A percentile compares a stretch with the other conserved stretches of the same genome.
These are phyloP conservation scores for Scolopax bukidnonensis DNA, from an alignment of 2,797 vertebrate species.

Conservation along the genomic window DNA sequence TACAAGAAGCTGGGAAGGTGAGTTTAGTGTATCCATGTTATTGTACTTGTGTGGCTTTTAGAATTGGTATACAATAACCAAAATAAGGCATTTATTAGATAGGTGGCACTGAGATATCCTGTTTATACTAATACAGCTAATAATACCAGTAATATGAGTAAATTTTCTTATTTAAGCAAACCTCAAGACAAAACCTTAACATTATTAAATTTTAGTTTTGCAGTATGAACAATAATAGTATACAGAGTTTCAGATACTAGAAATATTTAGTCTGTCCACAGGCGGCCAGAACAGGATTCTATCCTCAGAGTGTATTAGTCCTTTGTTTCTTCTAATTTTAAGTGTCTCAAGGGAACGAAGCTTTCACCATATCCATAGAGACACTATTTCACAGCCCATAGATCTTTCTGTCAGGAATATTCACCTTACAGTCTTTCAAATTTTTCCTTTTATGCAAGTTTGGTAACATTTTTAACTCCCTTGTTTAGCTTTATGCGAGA, in stretches of 20 bases:
- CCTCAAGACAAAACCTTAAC: background rate
- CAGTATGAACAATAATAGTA: background rate
- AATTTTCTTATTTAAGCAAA: background rate
- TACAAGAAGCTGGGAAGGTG: background rate
- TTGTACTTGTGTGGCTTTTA: background rate
- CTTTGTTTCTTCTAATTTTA: slow-evolving; percentile 63
- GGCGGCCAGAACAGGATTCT: background rate
- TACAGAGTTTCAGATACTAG: background rate
- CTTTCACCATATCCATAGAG: slow-evolving; percentile 35
- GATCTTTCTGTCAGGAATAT: slow-evolving; percentile 38
- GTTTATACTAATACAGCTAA: background rate
- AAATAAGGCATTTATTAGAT: background rate
- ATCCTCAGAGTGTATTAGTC: background rate
- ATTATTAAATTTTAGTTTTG: background rate
- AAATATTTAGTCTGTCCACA: slow-evolving; percentile 16
- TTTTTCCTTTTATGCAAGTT: slow-evolving; percentile 60
- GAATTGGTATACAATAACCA: background rate
- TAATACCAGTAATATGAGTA: background rate
- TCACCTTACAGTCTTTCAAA: slow-evolving; percentile 15
- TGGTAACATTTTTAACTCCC: slow-evolving; percentile 66
- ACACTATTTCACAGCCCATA: slow-evolving; percentile 23
- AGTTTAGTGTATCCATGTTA: background rate
- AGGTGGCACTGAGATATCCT: background rate
- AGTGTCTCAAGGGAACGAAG: background rate
- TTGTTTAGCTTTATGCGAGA: slow-evolving; percentile 69